Evolutionary conservation across 2,888 invertebrate species (phyloP), one percentile per base, ranked within the genome.

Genomic region (Papilio protenor): DNA sequence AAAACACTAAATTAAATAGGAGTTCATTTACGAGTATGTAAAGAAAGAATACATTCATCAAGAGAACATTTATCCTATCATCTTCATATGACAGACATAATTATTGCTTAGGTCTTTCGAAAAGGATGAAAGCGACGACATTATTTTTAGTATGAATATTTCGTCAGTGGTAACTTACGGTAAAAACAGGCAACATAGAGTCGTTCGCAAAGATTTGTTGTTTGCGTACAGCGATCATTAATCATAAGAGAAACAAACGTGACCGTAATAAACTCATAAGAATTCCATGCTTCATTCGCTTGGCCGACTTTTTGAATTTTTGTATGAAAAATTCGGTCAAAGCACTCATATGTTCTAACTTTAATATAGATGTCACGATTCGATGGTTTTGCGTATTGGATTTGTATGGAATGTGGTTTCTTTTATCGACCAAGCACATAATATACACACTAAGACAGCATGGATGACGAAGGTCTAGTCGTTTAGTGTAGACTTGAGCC

Each of bases 241-340:
- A 88, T 87, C 87, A 87, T 76, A 70, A 75, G 45, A 74, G 78
- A 80, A 83, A 85, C 84, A 86, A 85, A 85, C 85, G 86, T 83
- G 79, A 75, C 81, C 81, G 79, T 82, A 82, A 83, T 86, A 84
- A 85, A 85, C 84, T 84, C 83, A 79, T 80, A 77, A 76, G 79
- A 79, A 79, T 40, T 82, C 83, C 80, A 81, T 80, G 81, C 80
- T 80, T 79, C 78, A 77, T 81, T 76, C 76, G 66, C 73, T 77
- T 70, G 80, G 66, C 73, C 72, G 78, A 61, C 66, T 78, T 75
- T 49, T 66, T 23, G 64, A 64, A 75, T 66, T 21, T 61, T 27
- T 14, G 10, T 64, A 64, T 64, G 27, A 27, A 18, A 64, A 64
- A 27, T 33, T 14, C 76, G 78, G 64, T 70, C 79, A 81, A 77